Base-by-base conservation (phyloP, 2,888 invertebrate genomes). In the Fissipunctia ypsillon region DNA sequence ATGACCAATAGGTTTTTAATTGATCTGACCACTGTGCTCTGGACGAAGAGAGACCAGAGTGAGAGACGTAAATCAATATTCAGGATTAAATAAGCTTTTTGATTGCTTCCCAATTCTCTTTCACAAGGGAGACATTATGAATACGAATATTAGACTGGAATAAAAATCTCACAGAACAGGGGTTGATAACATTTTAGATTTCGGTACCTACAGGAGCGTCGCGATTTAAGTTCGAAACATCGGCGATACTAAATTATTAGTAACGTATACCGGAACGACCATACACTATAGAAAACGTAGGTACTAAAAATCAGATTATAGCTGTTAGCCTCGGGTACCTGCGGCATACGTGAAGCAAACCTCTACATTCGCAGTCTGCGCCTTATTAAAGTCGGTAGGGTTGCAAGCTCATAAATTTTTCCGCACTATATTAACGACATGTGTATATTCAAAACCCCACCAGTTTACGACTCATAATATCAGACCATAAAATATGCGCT, bases 391-490 rank as follows among this genome's bases (percentile, higher is more conserved):
- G 66, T 65, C 61, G n/a, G 59, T 31, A 56, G 64, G 56, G 60
- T 56, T 72, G 67, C 73, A 71, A 64, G 63, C 66, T 66, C 76
- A 80, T 84, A 83, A 77, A 74, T 76, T 74, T 61, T 0, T 38
- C 63, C 48, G 22, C 73, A 79, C 69, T 70, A 78, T 61, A 74
- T 71, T 69, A 82, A 76, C 64, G 71, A 86, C 45, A 70, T 52
- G 60, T 52, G 2, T 70, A 63, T 68, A 74, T 81, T 69, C 54
- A 73, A 69, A 54, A 67, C 64, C 63, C 43, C 48, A 59, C 59
- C 48, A 52, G 74, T 86, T 86, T 75, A 84, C 60, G 65, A 57
- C 66, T 72, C 75, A 77, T 71, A 76, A 74, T 65, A 54, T 54
- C 25, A 74, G 19, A 25, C 38, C 14, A 63, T 82, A 78, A 82